Evolutionary conservation across 2,888 invertebrate genomes (phyloP).

Genomic region (Glaucopsyche alexis): DNA sequence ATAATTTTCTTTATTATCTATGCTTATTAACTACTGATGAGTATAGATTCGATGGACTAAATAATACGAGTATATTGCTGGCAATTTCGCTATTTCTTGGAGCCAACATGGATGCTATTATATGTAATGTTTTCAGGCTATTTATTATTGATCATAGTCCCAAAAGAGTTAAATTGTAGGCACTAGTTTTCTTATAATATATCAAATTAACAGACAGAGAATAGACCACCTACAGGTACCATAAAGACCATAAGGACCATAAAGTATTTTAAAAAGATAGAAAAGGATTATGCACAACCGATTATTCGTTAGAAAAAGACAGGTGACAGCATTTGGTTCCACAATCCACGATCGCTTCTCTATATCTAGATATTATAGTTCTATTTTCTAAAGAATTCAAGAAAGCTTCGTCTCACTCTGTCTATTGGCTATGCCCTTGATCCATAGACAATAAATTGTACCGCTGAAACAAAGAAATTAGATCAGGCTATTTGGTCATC

Average conservation of each 20-base stretch:
- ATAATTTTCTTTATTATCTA: constrained; percentile 25
- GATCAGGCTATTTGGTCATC: background rate
- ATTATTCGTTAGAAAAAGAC: too few species aligned
- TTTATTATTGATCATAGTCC: background rate
- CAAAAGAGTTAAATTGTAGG: background rate
- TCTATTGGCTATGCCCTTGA: too few species aligned
- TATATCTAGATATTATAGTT: too few species aligned
- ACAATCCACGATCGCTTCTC: too few species aligned
- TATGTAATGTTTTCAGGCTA: background rate
- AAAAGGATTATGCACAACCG: too few species aligned
- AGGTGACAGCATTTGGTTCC: too few species aligned
- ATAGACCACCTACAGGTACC: too few species aligned
- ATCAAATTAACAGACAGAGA: background rate
- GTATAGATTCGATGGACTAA: constrained; percentile 13
- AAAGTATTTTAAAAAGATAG: too few species aligned
- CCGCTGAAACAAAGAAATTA: background rate
- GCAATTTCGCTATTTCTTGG: background rate
- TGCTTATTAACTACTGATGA: constrained; percentile 23
- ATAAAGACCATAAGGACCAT: too few species aligned
- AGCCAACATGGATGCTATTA: background rate
- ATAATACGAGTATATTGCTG: background rate
- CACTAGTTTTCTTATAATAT: too few species aligned
- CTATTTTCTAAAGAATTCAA: too few species aligned
- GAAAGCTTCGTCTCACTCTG: too few species aligned
- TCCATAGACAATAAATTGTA: background rate